Base-by-base conservation (phyloP, 2,113 vertebrate species). In the Heliornis fulica region DNA sequence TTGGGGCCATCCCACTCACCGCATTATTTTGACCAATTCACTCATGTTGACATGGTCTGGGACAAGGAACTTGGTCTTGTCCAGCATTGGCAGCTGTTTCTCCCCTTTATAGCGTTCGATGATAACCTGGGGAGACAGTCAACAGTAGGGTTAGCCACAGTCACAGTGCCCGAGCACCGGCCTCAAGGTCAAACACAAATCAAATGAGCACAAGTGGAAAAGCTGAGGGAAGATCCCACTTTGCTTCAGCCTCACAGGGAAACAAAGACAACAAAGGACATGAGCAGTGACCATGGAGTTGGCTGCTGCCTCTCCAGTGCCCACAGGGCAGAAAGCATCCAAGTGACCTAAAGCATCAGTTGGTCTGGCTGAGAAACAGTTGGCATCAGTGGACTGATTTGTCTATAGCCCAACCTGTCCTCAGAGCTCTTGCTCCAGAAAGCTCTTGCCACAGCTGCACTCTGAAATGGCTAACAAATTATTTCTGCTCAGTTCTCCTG, bases 41-140 rank as follows among this genome's bases (percentile, higher is more conserved):
- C 99, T 99, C 99, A 99, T 99, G 97, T 99, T 99, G 96, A 99
- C 99, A 21, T 99, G 99, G 94, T 99, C 99, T 1, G 99, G 99
- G 16, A 99, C 99, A 92, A 99, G 98, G 96, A 99, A 99, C 98
- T 99, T 99, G 96, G 99, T 99, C 97, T 99, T 99, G 97, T 99
- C 99, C 98, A 99, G 90, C 90, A 99, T 99, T 0, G 99, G 99
- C 72, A 99, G 98, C 97, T 99, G 99, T 48, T 99, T 99, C 97
- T 99, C 99, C 25, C 99, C 99, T 98, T 99, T 99, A 86, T 99
- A 99, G 45, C 99, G 97, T 94, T 99, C 99, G 2, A 99, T 99
- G 97, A 99, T 99, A 93, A 99, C 99, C 99, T 99, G 93, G 41
- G 72, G 38, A 68, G 53, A 84, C 64, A 96, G 45, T 5, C 82